phyloP scores from a whole-genome alignment of 2,888 invertebrate genomes.

The Drosophila atripex region DNA sequence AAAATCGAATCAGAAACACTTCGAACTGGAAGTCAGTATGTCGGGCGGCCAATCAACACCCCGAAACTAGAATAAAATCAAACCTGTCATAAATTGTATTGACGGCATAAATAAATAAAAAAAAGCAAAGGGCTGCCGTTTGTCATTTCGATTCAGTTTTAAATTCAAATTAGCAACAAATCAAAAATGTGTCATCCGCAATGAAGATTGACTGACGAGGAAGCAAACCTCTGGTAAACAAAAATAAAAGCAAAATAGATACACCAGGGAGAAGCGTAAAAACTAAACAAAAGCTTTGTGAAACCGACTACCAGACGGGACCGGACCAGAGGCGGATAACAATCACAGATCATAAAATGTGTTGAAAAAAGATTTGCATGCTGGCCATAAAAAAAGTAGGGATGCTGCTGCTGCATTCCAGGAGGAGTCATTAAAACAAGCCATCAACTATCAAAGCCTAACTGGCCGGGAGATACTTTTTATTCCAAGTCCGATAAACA shows the following conservation, averaged over 20 bases:
- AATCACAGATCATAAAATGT: constrained; percentile 65
- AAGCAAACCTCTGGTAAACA: not conserved
- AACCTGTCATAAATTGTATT: constrained; percentile 29
- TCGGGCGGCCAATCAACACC: constrained; percentile 59
- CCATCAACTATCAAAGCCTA: constrained; percentile 71
- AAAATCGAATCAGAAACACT: constrained; percentile 63
- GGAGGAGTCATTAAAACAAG: constrained; percentile 65
- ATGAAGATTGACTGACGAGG: constrained; percentile 35
- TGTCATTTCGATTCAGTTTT: constrained; percentile 42
- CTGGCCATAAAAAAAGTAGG: constrained; percentile 30
- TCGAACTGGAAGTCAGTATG: constrained; percentile 74
- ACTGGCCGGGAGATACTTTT: constrained; percentile 59
- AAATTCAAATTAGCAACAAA: constrained; percentile 68
- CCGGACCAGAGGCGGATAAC: constrained; percentile 48
- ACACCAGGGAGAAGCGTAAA: constrained; percentile 21
- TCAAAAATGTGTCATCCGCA: constrained; percentile 53
- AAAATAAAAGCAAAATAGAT: constrained; percentile 1
- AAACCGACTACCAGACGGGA: constrained; percentile 39
- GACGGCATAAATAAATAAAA: constrained; percentile 67
- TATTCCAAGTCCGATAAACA: constrained; percentile 21
- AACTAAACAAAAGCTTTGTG: constrained; percentile 37
- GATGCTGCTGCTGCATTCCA: constrained; percentile 29
- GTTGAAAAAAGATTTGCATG: constrained; percentile 53
- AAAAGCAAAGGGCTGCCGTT: constrained; percentile 52
- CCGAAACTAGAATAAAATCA: constrained; percentile 36